Conservation (phyloP, 2,888 invertebrate genomes). For the Pseudococcus longispinus region DNA sequence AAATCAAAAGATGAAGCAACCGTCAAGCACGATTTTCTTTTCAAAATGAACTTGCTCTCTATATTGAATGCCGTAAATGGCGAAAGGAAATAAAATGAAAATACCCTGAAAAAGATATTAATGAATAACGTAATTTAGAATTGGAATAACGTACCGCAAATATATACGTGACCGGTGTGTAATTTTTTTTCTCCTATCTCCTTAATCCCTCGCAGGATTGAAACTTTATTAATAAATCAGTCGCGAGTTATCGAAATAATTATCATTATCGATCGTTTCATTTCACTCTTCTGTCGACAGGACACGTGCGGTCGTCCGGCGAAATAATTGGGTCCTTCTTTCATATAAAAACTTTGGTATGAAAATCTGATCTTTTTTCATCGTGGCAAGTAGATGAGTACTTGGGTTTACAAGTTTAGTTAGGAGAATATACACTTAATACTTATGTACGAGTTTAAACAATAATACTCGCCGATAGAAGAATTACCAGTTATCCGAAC, state of each 20-base stretch:
- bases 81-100: conserved; percentile 41
- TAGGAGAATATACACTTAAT: neutral
- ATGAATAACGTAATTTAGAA: conserved; percentile 42
- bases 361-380: neutral
- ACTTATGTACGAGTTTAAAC: neutral
- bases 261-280: conserved; percentile 25
- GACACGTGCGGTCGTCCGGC: neutral
- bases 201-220: conserved; percentile 15
- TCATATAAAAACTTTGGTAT: neutral
- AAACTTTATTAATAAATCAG: conserved; percentile 45
- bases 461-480: conserved; percentile 18
- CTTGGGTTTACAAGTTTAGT: neutral
- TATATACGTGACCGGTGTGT: conserved; percentile 40
- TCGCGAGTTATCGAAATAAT: conserved; percentile 35
- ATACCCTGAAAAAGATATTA: conserved; percentile 35
- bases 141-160: conserved; percentile 42
- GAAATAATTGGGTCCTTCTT: neutral
- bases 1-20: conserved; percentile 13
- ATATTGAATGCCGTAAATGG: conserved; percentile 16
- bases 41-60: conserved; percentile 3
- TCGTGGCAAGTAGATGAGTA: too few relatives aligned
- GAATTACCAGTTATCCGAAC: conserved; percentile 42
- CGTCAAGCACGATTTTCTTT: conserved; percentile 36
- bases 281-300: neutral
- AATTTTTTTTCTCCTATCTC: conserved; percentile 22